Evolutionary conservation across 1,140 invertebrate species (phyloP).

Genomic region (Tetraneura akinire): DNA sequence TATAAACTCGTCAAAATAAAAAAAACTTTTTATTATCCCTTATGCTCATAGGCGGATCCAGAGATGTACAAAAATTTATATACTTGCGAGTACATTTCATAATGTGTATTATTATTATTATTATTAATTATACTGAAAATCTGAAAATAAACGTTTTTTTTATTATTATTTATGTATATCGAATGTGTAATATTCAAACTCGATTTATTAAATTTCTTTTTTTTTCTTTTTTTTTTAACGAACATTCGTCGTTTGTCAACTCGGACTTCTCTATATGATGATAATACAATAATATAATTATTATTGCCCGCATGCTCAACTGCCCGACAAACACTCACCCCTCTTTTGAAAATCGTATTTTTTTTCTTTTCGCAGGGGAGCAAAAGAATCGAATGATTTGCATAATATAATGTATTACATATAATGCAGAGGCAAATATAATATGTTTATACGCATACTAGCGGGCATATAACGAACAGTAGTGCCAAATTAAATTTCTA

Average conservation of each 20-base stretch:
- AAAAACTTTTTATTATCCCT: no score
- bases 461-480: neutral
- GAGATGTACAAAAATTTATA: no score
- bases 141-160: no score
- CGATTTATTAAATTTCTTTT: neutral
- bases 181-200: no score
- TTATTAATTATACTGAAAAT: no score
- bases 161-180: no score
- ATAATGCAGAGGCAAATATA: neutral
- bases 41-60: no score
- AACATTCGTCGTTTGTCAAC: neutral
- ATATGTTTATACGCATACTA: neutral
- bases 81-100: no score
- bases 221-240: no score
- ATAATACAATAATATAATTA: neutral
- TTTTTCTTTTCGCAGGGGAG: conserved; percentile 22
- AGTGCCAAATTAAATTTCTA: conserved; percentile 33
- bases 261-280: neutral
- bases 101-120: no score
- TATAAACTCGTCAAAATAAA: conserved; percentile 1
- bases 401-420: neutral
- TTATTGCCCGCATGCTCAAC: conserved; percentile 11
- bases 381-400: conserved; percentile 37
- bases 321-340: conserved; percentile 17
- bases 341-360: conserved; percentile 36